These are phyloP conservation scores for Gerris buenoi DNA, from an alignment of 1,140 invertebrate genomes.

Conservation along the genomic window DNA sequence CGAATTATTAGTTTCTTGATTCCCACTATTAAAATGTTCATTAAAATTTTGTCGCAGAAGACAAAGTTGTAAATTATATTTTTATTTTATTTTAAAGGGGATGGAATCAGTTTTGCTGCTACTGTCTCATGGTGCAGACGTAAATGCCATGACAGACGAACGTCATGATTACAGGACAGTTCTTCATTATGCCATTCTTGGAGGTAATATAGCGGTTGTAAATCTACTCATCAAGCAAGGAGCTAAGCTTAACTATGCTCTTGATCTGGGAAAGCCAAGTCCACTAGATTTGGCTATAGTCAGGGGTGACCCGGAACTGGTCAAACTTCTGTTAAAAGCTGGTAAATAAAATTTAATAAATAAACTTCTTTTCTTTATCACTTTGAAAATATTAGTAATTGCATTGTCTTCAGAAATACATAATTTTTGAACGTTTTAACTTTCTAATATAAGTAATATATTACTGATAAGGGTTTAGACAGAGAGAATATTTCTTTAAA, in stretches of 20 bases:
- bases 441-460: background rate
- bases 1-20: no score
- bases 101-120: conserved; percentile 59
- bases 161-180: conserved; percentile 68
- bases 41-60: no score
- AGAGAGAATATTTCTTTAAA: no score
- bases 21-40: no score
- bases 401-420: background rate
- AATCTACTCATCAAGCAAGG: conserved; percentile 70
- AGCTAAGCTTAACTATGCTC: conserved; percentile 47
- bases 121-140: conserved; percentile 62
- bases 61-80: background rate
- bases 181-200: conserved; percentile 72
- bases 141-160: conserved; percentile 64
- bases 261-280: conserved; percentile 60
- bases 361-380: background rate
- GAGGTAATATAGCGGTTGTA: conserved; percentile 59
- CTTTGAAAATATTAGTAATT: background rate
- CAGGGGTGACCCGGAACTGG: conserved; percentile 58
- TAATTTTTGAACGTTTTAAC: background rate
- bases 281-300: conserved; percentile 70
- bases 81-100: conserved; percentile 37
- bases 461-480: background rate
- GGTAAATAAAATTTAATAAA: conserved; percentile 37
- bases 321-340: conserved; percentile 48